A percentile compares a stretch with the other conserved stretches of the same genome.
These are phyloP conservation scores for Elgaria multicarinata DNA, from an alignment of 2,113 vertebrate species.

Conservation along the genomic window DNA sequence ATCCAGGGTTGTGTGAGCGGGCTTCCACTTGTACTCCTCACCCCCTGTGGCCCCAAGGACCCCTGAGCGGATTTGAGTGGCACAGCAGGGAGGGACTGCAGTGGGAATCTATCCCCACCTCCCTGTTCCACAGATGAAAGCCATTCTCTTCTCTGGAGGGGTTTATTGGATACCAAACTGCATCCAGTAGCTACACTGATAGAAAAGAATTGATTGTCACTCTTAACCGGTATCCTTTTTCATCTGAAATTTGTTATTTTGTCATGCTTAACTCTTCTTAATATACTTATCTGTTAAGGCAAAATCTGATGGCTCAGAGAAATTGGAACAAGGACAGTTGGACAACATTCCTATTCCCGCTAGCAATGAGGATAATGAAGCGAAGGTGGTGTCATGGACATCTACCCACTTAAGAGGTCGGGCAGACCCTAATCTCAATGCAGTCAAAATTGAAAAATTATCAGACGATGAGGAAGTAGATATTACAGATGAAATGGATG, in stretches of 20 bases:
- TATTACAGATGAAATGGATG: slow-evolving; percentile 89
- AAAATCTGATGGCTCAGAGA: slow-evolving; percentile 75
- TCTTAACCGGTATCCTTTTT: slow-evolving; percentile 29
- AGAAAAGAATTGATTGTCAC: background rate
- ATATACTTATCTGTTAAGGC: slow-evolving; percentile 72
- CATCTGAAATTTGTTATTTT: background rate
- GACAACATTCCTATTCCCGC: slow-evolving; percentile 38
- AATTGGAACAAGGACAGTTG: slow-evolving; percentile 63
- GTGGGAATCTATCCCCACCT: background rate
- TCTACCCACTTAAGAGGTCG: slow-evolving; percentile 68
- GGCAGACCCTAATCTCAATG: slow-evolving; percentile 81
- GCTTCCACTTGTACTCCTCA: background rate
- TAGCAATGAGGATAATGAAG: slow-evolving; percentile 45
- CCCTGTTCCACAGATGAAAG: background rate
- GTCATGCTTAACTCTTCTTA: background rate
- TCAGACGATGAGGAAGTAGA: slow-evolving; percentile 96
- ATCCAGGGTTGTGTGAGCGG: background rate
- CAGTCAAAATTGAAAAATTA: slow-evolving; percentile 90
- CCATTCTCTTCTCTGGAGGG: background rate
- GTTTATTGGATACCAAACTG: background rate
- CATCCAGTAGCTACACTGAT: background rate
- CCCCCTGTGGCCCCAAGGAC: background rate
- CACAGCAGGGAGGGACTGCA: background rate
- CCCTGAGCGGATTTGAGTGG: background rate
- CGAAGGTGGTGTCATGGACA: background rate